Base-by-base conservation (phyloP, 2,113 vertebrate species). In the Anolis carolinensis region DNA sequence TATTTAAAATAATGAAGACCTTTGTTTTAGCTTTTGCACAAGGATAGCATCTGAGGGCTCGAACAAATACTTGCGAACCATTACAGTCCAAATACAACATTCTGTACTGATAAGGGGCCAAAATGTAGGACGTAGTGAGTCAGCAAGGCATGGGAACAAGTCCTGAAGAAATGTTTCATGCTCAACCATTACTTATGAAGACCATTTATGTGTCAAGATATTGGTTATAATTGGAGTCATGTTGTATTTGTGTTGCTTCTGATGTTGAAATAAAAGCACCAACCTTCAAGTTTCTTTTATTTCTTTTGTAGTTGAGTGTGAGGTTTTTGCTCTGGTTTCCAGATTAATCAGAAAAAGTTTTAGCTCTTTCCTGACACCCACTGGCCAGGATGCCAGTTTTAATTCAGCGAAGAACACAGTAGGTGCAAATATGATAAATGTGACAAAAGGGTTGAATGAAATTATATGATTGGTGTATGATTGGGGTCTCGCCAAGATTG, bases 171-270 rank as follows among this genome's bases (percentile, higher is more conserved):
- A 14, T 36, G 27, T 55, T 44, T 52, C 68, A 14, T 52, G 20
- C 16, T 75, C 44, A n/a, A 23, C n/a, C 16, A 18, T 21, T 44
- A 36, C 16, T 52, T 2, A 11, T 36, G 48, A 11, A 5, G 13
- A 67, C 55, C 77, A 63, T 36, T 62, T 72, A 62, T 48, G 16
- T 73, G 65, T 52, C 78, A 7, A 86, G n/a, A 1, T 65, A 82
- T 3, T 1, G 1, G 55, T 87, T 65, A 34, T 88, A 89, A 67
- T 59, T 88, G 7, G 36, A 78, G n/a, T 21, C 86, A 34, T 63
- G 76, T 34, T 83, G 55, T 76, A 44, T 81, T 91, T 27, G 32
- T 89, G 81, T 39, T 74, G 1, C 7, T 82, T 89, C 59, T 34
- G 67, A 3, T 0, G n/a, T 82, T 80, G 78, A 50, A 74, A 87